These are phyloP conservation scores for Amazona guildingii DNA, from an alignment of 2,113 vertebrate species.

Conservation along the genomic window DNA sequence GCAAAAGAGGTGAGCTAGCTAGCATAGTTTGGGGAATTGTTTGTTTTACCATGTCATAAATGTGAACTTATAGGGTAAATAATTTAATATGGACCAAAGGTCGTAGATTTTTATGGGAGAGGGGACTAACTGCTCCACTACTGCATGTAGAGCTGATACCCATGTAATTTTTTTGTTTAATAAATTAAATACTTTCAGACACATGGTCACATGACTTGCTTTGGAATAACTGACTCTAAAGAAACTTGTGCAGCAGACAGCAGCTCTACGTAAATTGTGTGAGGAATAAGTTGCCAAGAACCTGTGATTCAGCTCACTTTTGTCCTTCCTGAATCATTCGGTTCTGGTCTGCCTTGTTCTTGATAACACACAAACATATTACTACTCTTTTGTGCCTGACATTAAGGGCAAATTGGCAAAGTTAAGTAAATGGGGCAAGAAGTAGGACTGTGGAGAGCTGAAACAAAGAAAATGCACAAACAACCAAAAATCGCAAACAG, in stretches of 20 bases:
- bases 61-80: neutral
- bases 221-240: neutral
- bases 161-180: neutral
- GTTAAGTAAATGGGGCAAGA: neutral
- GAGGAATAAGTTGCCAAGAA: neutral
- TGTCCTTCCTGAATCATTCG: neutral
- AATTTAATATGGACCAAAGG: neutral
- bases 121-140: neutral
- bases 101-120: neutral
- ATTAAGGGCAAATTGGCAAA: neutral
- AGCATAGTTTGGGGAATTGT: neutral
- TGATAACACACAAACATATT: neutral
- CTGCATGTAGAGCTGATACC: neutral
- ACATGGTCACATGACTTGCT: neutral
- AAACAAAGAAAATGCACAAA: neutral
- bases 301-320: neutral
- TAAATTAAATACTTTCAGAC: neutral
- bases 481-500: neutral
- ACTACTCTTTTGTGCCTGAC: neutral
- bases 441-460: neutral
- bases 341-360: neutral
- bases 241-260: constrained; percentile 39
- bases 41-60: neutral
- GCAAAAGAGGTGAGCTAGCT: constrained; percentile 82
- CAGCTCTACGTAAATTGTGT: neutral